Evolutionary conservation across 1,140 invertebrate genomes (phyloP), one percentile per base, ranked within the genome.

Genomic region (Macrocentrus cingulum): DNA sequence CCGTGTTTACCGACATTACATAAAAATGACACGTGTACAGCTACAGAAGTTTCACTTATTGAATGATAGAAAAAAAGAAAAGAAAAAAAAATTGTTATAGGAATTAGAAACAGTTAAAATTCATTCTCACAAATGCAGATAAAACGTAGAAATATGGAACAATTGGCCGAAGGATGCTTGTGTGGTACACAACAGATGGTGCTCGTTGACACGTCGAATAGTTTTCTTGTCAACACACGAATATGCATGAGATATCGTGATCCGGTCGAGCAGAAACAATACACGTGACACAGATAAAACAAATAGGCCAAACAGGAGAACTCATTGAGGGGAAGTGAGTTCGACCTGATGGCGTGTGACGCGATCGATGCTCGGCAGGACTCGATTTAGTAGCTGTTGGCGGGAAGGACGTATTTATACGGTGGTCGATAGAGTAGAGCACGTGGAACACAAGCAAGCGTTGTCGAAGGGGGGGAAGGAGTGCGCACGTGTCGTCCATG

Each of bases 291-390:
- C 18, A 20, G 3, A 44, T 34, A 18, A 16, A 13, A 36, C 16
- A 15, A 15, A 29, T 34, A 19, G 20, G 32, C 3, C 16, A 7
- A 44, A 39, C 36, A 22, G 11, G 20, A 32, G 37, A 57, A 57
- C 50, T 25, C 45, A 42, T 41, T 57, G 22, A 41, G 55, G 55
- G 55, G 55, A 57, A 57, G 55, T 25, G 36, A 57, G 50, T 50
- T 41, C 37, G 36, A 8, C 13, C 16, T 20, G 16, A 41, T 7
- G 20, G 20, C 25, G 42, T 29, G 9, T 29, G 15, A 41, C 54
- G 42, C 53, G 44, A 23, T 29, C 29, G 13, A 48, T 11, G 25
- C 45, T 25, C 13, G 36, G 13, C 36, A n/a, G 7, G 36, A 15
- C 7, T 11, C 25, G 15, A 34, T 34, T 11, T 13, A 34, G 46